phyloP scores from a whole-genome alignment of 2,797 vertebrate species.

The Sebastes wilsoni region DNA sequence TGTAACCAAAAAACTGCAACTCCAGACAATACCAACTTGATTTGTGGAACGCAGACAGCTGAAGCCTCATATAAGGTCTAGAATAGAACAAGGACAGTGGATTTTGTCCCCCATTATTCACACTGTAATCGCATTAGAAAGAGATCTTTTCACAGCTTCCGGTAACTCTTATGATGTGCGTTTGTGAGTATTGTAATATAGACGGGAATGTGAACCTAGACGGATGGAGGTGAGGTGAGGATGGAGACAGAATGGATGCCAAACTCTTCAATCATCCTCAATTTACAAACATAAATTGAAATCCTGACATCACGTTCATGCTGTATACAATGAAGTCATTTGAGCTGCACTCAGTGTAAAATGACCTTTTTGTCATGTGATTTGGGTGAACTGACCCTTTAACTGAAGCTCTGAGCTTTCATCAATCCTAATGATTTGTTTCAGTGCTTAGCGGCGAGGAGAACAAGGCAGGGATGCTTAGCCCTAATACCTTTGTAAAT shows the following conservation, averaged over 20 bases:
- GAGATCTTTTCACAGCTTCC: not conserved
- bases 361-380: not conserved
- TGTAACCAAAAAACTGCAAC: not conserved
- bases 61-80: not conserved
- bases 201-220: too few relatives aligned
- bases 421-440: constrained; percentile 42
- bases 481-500: constrained; percentile 76
- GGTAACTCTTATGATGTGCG: not conserved
- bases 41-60: not conserved
- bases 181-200: not conserved
- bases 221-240: too few relatives aligned
- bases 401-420: constrained; percentile 25
- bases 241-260: not conserved
- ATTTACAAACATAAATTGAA: not conserved
- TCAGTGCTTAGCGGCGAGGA: constrained; percentile 31
- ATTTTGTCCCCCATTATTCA: not conserved
- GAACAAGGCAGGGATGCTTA: constrained; percentile 60
- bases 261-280: too few relatives aligned
- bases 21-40: not conserved
- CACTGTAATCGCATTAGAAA: too few relatives aligned
- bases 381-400: constrained; percentile 8
- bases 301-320: not conserved
- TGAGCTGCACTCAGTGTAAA: not conserved
- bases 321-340: not conserved
- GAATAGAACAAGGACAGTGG: not conserved